Base-by-base conservation (phyloP, 2,113 vertebrate species). In the Psilopogon haemacephalus region DNA sequence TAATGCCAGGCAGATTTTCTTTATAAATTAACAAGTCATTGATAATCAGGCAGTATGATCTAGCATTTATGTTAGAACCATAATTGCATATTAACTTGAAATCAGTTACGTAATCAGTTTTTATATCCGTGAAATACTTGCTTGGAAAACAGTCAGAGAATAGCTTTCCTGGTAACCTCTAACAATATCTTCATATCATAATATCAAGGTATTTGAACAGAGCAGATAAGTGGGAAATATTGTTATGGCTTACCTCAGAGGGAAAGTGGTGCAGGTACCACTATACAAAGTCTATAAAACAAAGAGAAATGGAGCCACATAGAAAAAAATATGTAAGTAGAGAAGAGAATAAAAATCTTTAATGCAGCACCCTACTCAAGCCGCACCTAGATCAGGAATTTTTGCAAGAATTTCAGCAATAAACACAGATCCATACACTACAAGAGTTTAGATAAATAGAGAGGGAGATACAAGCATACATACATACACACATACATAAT, bases 291-390 rank as follows among this genome's bases (percentile, higher is more conserved):
- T 5, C 5, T 59, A 16, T 28, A 17, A 73, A 84, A 40, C 4
- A 38, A 70, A 69, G 27, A 33, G 32, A 80, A 48, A 23, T 2
- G 3, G 11, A 32, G 3, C 65, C 16, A 16, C 14, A 19, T 32
- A 24, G 37, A 54, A 55, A 40, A 40, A 94, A 81, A 55, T 15
- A 46, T 7, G 2, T 46, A 3, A 84, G 24, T n/a, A 7, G 24
- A 73, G 8, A 76, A 64, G 12, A 72, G 4, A 84, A n/a, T 16
- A 56, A 62, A 74, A 94, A 69, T 15, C 8, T 55, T 79, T 64
- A 64, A 65, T 44, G 27, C 5, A 69, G 11, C 18, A 17, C 0
- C 3, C 15, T 35, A 15, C 55, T 72, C 3, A 0, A 64, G 38
- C 6, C 18, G 67, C 27, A 70, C n/a, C 24, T 35, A 73, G 19